Evolutionary conservation across 2,113 vertebrate genomes (phyloP).

Genomic region (Fulmarus glacialis): DNA sequence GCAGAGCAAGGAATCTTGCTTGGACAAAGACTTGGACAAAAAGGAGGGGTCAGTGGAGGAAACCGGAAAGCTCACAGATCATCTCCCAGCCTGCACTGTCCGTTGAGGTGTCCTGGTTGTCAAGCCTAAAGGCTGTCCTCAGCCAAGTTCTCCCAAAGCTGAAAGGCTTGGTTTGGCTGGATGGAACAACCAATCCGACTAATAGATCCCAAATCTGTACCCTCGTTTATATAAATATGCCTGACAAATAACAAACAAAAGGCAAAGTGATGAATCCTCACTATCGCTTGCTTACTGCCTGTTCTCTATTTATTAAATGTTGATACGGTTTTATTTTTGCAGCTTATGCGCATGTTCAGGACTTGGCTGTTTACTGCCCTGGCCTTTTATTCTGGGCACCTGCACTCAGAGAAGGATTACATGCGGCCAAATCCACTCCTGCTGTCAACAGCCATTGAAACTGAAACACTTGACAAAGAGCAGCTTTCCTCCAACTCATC

Average conservation of each 20-base stretch:
- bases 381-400: background rate
- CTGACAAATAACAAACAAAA: background rate
- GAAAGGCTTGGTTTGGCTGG: background rate
- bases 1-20: background rate
- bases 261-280: background rate
- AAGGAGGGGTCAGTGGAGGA: background rate
- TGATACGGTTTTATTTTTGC: background rate
- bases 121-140: background rate
- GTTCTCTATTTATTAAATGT: conserved; percentile 48
- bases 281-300: background rate
- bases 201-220: background rate
- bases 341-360: background rate
- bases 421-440: background rate
- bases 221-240: background rate
- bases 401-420: background rate
- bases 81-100: background rate
- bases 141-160: background rate
- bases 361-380: background rate
- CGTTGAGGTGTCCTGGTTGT: background rate
- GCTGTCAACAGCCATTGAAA: background rate
- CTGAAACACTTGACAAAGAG: background rate
- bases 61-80: background rate
- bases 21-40: background rate
- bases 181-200: background rate
- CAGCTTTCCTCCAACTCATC: background rate